Base-by-base conservation (phyloP, 23 tunicate species). In the Ciona savignyi region DNA sequence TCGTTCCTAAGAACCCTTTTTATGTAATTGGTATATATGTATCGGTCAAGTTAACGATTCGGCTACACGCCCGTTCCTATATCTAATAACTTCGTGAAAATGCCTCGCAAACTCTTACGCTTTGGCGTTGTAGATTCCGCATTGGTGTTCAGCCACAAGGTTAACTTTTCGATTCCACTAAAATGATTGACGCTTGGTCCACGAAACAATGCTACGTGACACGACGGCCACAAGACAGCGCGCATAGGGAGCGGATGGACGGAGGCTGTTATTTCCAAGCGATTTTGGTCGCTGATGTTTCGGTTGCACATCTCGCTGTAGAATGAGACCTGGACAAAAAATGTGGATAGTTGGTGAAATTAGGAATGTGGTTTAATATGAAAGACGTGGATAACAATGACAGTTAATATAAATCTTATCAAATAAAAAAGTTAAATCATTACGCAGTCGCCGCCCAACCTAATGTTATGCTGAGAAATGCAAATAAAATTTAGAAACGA, bases 201-300 rank as follows among this genome's bases (percentile, higher is more conserved):
- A 23, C 89, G 85, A 32, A 78, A 76, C 61, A 80, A 34, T 28
- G 70, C 71, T n/a, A 48, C 34, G 34, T 68, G 82, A 32, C 91
- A 85, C 3, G 97, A 91, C 25, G 97, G 91, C 97, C 97, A 91
- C 71, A 91, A 62, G 31, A 91, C 33, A 31, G 64, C 84, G 6
- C 97, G 84, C 25, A 64, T 77, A 0, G 86, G 77, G 51, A 84
- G 90, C 20, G 97, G 97, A 27, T 83, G 89, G n/a, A 90, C 97
- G 23, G 81, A 77, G 21, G 70, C 76, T n/a, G 67, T 62, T 32
- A 83, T 67, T 67, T 91, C 91, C 80, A 74, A 64, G n/a, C 86
- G 65, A 1, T 66, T 30, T 25, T 68, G 3, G 51, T 25, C 33
- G 2, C 62, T 26, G 25, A 31, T 31, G 30, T 68, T 56, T 3